phyloP scores from a whole-genome alignment of 2,888 invertebrate genomes.

The Galerucella nymphaeae region DNA sequence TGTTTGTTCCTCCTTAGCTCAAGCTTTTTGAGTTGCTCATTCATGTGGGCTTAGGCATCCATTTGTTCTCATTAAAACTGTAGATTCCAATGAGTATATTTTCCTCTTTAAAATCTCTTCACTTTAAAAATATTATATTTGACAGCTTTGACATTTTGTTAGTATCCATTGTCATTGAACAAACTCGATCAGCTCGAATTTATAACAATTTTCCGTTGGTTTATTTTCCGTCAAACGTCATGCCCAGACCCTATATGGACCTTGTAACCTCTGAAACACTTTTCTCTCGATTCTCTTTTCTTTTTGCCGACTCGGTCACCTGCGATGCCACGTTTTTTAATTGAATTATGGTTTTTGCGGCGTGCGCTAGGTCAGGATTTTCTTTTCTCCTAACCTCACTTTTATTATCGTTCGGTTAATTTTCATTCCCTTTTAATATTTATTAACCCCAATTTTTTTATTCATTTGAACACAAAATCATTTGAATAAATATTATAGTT shows the following conservation, averaged over 20 bases:
- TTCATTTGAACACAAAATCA: too few relatives aligned
- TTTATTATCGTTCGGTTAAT: not conserved
- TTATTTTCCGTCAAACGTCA: not conserved
- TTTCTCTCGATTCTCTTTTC: slow-evolving; percentile 44
- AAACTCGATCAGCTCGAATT: not conserved
- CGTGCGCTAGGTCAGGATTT: slow-evolving; percentile 52
- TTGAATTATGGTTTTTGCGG: slow-evolving; percentile 57
- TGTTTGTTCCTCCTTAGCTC: too few relatives aligned
- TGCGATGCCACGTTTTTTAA: slow-evolving; percentile 53
- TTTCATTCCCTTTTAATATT: not conserved
- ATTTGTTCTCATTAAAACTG: too few relatives aligned
- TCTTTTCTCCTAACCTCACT: slow-evolving; percentile 9
- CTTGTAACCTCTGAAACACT: slow-evolving; percentile 44
- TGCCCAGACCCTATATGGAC: slow-evolving; percentile 30
- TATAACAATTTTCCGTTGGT: not conserved
- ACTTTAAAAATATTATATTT: too few relatives aligned
- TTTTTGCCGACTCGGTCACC: slow-evolving; percentile 49
- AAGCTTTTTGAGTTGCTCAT: too few relatives aligned
- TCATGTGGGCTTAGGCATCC: too few relatives aligned
- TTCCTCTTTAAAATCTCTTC: too few relatives aligned
- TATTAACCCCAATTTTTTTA: too few relatives aligned
- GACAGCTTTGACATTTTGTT: too few relatives aligned
- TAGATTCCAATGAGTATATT: too few relatives aligned
- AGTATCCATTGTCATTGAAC: too few relatives aligned
- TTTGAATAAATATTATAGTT: too few relatives aligned